These are phyloP conservation scores for Loris lydekkerianus DNA, from an alignment of 2,797 vertebrate genomes.

Conservation along the genomic window DNA sequence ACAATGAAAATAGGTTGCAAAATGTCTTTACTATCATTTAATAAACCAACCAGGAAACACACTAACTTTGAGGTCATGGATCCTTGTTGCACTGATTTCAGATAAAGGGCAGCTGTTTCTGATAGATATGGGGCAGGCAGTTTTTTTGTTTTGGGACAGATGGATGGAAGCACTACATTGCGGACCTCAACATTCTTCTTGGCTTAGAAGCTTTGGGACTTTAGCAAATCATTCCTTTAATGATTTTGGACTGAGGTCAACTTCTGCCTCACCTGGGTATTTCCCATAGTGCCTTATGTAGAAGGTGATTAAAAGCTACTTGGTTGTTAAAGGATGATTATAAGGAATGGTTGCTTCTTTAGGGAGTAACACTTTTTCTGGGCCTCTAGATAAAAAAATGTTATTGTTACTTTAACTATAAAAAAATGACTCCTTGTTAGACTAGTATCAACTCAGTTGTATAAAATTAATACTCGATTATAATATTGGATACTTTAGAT, in stretches of 20 bases:
- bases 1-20: background rate
- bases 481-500: background rate
- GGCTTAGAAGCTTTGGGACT: background rate
- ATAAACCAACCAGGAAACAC: slow-evolving; percentile 25
- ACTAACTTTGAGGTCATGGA: background rate
- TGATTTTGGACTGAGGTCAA: background rate
- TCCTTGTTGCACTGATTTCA: background rate
- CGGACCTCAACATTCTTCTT: background rate
- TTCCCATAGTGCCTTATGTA: too few species aligned
- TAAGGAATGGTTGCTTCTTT: fast-evolving
- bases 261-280: background rate
- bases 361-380: background rate
- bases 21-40: slow-evolving; percentile 16
- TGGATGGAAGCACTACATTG: background rate
- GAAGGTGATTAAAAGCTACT: background rate
- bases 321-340: background rate
- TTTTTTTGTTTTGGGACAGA: background rate
- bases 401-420: background rate
- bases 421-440: background rate
- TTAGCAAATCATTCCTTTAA: background rate
- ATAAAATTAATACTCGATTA: background rate
- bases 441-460: background rate
- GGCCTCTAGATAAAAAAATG: background rate
- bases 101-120: background rate
- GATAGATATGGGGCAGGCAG: too few species aligned